Conservation (phyloP, 1,140 invertebrate genomes). For the Drosophila willistoni region DNA sequence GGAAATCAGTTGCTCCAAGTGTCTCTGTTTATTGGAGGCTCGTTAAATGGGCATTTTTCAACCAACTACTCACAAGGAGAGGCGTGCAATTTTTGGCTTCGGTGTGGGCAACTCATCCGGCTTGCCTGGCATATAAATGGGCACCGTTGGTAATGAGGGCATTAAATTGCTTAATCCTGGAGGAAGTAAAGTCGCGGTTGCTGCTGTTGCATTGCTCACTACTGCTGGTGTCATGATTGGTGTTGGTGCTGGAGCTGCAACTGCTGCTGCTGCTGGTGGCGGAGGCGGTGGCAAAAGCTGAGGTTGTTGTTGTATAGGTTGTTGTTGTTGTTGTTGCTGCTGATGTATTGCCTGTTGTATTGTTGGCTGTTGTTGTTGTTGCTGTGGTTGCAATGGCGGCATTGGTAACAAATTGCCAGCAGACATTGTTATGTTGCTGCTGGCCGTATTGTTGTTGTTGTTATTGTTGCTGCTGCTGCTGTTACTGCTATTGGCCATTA, state of each 20-base stretch:
- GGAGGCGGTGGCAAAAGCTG: constrained; percentile 22
- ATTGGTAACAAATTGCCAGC: constrained; percentile 17
- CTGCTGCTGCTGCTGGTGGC: constrained; percentile 16
- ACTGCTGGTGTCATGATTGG: constrained; percentile 19
- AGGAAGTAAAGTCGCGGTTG: constrained; percentile 9
- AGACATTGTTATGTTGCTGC: constrained; percentile 3
- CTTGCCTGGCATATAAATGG: constrained; percentile 52
- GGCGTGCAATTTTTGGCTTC: constrained; percentile 82
- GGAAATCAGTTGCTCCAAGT: constrained; percentile 53
- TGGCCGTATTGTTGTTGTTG: constrained; percentile 32
- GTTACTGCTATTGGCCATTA: constrained; percentile 52
- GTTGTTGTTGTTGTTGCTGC: background rate
- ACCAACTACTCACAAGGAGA: constrained; percentile 84
- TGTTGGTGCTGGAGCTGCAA: constrained; percentile 15
- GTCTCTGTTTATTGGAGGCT: constrained; percentile 33
- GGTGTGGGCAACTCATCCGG: constrained; percentile 70
- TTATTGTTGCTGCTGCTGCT: constrained; percentile 40
- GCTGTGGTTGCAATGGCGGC: constrained; percentile 23
- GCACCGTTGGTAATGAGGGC: constrained; percentile 51
- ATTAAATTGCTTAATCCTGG: constrained; percentile 45
- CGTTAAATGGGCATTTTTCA: constrained; percentile 77
- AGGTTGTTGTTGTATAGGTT: constrained; percentile 25
- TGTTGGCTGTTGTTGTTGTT: constrained; percentile 26
- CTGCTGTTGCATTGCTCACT: constrained; percentile 21
- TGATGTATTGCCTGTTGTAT: constrained; percentile 25